Base-by-base conservation (phyloP, 2,797 vertebrate species). In the Enteromius anoplus region DNA sequence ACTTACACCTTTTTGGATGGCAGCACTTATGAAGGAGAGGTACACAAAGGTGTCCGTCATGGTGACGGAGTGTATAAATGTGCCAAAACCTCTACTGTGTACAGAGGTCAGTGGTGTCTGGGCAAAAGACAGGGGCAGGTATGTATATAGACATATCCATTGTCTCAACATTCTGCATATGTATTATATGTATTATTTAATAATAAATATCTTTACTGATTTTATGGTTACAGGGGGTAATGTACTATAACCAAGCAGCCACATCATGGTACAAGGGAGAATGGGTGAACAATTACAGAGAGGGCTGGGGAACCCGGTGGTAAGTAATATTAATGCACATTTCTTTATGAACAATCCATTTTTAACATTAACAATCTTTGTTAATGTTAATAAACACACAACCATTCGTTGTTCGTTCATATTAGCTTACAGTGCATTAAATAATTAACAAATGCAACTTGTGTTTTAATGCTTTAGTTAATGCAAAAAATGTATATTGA, bases 201-300 rank as follows among this genome's bases (percentile, higher is more conserved):
- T 29, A 15, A 47, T 58, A 19, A n/a, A 80, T 17, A 75, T 53
- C 3, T 69, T 60, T 0, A 49, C 51, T 75, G 76, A 6, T 42
- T 60, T 26, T 58, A 40, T 76, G 82, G 58, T 85, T 32, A 65
- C 80, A 98, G 98, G 98, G 98, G 29, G 88, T 71, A 0, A 90
- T 96, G 78, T 96, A 92, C 88, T 98, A 96, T 87, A 94, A 97
- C 78, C 45, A 85, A 86, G 93, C 96, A 0, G 86, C 86, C 42
- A 95, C 92, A 1, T 97, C 96, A 11, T 98, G 96, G 97, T 99
- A 98, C 84, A 92, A 96, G 83, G 98, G 98, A 0, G 93, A 96
- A 17, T 99, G 97, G 97, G 90, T 95, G 23, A 89, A 92, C 87
- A 97, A 97, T 81, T 53, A 89, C 89, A 96, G 86, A 90, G 95